These are phyloP conservation scores for Liolophura sinensis DNA, from an alignment of 1,140 invertebrate genomes.

Conservation along the genomic window DNA sequence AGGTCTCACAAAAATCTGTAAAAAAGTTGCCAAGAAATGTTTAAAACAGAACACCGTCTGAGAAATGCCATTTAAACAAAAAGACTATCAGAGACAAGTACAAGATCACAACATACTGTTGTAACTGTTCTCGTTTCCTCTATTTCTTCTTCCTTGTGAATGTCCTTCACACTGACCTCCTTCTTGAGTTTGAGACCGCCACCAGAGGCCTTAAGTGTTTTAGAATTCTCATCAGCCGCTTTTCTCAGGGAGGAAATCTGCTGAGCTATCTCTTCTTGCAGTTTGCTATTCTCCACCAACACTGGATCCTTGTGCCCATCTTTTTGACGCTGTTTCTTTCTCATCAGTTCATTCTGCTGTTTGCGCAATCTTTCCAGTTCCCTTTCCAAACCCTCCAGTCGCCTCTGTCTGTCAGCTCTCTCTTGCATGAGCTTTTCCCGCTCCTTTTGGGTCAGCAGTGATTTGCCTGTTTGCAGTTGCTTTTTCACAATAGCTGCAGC, in stretches of 20 bases:
- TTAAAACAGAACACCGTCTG: neutral
- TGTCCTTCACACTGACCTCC: neutral
- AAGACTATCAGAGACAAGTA: neutral
- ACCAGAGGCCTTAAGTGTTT: constrained; percentile 12
- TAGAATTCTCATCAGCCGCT: constrained; percentile 22
- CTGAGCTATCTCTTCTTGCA: constrained; percentile 49
- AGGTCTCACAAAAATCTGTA: no score
- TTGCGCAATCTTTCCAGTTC: constrained; percentile 40
- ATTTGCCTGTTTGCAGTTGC: constrained; percentile 1
- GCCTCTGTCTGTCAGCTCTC: constrained; percentile 23
- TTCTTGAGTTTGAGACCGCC: neutral
- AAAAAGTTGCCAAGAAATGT: no score
- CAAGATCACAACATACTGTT: neutral
- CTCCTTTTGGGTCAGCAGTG: constrained; percentile 16
- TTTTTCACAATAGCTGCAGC: neutral
- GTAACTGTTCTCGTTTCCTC: neutral
- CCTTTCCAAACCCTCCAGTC: constrained; percentile 33
- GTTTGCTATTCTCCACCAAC: constrained; percentile 45
- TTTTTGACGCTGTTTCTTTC: constrained; percentile 45
- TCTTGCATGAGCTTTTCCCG: constrained; percentile 30
- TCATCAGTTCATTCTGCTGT: constrained; percentile 52
- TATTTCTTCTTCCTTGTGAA: neutral
- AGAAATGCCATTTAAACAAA: neutral
- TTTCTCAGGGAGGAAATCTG: constrained; percentile 25
- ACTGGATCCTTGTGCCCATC: constrained; percentile 53